Evolutionary conservation across 2,113 vertebrate species (phyloP), one percentile per base, ranked within the genome.

Genomic region (Ageneiosus marmoratus): DNA sequence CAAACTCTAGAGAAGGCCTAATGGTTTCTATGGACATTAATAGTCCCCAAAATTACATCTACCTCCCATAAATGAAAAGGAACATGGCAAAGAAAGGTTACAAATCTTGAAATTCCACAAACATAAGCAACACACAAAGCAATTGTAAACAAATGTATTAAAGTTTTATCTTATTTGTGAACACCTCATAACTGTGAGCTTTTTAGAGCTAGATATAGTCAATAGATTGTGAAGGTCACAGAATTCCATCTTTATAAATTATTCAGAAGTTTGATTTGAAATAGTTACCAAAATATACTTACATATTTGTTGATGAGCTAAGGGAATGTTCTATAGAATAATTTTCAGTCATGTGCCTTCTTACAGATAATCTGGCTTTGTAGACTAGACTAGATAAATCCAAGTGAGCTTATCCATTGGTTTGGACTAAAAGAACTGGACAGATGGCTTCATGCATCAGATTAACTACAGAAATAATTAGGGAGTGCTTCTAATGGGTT

Each of bases 381-480:
- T 27, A 32, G 29, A 76, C 9, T 34, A 4, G 15, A 4, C 27
- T 13, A 53, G 27, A 34, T 34, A 55, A 15, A 22, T 27, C 27
- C 27, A 20, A 75, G 73, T 74, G 70, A 10, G 44, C 70, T 50
- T 46, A 46, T 41, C 46, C 16, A 75, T 4, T 53, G 48, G 73
- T 32, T 75, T 4, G 41, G 41, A 72, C 69, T 46, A 46, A 46
- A 72, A 72, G 37, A 69, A 34, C 70, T 18, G n/a, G 70, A 74
- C 70, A 50, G 44, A 50, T 11, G n/a, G 70, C n/a, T 74, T 50
- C 48, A 73, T 9, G 12, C 24, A 50, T 74, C 44, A 74, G 50
- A 76, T 53, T 76, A 76, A 20, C 15, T 7, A 76, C 27, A 53
- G 46, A 55, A 18, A 53, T 76, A 76, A 53, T 75, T 29, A 74